phyloP scores from a whole-genome alignment of 2,888 invertebrate species.

The Temnothorax ravouxi region DNA sequence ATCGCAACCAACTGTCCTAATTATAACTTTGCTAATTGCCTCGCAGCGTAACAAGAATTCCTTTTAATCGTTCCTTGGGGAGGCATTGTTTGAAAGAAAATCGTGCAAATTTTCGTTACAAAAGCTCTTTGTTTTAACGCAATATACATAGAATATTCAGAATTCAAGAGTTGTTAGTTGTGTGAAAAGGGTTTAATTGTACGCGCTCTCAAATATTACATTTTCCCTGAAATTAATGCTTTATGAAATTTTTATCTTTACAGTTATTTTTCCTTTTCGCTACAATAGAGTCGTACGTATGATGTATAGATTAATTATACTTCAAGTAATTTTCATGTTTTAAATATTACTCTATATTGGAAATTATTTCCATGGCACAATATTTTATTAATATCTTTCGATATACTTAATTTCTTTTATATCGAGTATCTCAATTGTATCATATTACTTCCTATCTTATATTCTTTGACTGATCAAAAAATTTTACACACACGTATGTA shows the following conservation, averaged over 20 bases:
- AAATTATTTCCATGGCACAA: not conserved
- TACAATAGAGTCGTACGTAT: not conserved
- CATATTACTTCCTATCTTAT: not conserved
- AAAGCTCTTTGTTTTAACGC: not conserved
- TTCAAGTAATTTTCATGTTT: not conserved
- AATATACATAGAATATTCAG: not conserved
- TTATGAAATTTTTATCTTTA: not conserved
- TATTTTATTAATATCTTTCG: not conserved
- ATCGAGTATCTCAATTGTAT: not conserved
- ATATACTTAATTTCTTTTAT: not conserved
- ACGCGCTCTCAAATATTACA: not conserved
- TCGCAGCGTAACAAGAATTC: conserved; percentile 3
- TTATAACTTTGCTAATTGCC: conserved; percentile 35
- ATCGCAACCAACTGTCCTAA: conserved; percentile 31
- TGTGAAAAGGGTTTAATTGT: not conserved
- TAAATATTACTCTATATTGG: not conserved
- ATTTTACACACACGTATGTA: not conserved
- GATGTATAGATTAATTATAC: not conserved
- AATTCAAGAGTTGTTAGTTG: not conserved
- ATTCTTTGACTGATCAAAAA: not conserved
- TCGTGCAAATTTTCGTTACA: not conserved
- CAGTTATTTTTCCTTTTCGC: not conserved
- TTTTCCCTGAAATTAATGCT: conserved; percentile 8
- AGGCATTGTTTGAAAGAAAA: conserved; percentile 20
- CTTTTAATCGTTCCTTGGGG: not conserved